Conservation (phyloP, 2,888 invertebrate species). For the Orgyia antiqua region DNA sequence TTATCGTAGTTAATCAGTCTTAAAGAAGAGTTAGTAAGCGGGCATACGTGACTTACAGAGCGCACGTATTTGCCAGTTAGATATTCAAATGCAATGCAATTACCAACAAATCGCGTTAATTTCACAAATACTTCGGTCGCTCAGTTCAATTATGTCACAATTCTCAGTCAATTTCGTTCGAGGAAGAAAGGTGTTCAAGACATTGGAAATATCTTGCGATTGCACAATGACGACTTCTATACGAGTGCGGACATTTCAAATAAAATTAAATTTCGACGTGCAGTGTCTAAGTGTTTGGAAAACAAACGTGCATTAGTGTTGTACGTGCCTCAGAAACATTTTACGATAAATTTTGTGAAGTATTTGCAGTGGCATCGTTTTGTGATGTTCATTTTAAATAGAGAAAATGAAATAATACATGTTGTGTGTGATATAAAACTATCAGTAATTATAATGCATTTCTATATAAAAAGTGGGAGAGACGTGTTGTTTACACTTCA, state of each 20-base stretch:
- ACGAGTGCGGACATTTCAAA: slow-evolving; percentile 26
- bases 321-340: slow-evolving; percentile 31
- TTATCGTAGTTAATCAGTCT: slow-evolving; percentile 55
- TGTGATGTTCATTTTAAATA: slow-evolving; percentile 31
- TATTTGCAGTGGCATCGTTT: slow-evolving; percentile 37
- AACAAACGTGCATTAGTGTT: slow-evolving; percentile 32
- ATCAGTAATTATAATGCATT: slow-evolving; percentile 26
- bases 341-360: slow-evolving; percentile 31
- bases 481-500: slow-evolving; percentile 14
- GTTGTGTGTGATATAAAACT: slow-evolving; percentile 46
- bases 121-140: slow-evolving; percentile 57
- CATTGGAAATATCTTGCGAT: slow-evolving; percentile 56
- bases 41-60: slow-evolving; percentile 39
- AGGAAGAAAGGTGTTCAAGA: slow-evolving; percentile 53
- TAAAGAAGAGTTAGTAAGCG: slow-evolving; percentile 33
- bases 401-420: slow-evolving; percentile 29
- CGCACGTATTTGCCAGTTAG: slow-evolving; percentile 16
- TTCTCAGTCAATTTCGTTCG: slow-evolving; percentile 52
- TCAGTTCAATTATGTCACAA: slow-evolving; percentile 62
- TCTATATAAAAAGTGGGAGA: slow-evolving; percentile 11
- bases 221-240: slow-evolving; percentile 51
- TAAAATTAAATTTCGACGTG: slow-evolving; percentile 24
- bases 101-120: slow-evolving; percentile 58
- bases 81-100: slow-evolving; percentile 43
- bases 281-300: slow-evolving; percentile 22